Conservation (phyloP, 2,113 vertebrate species). For the Mandrillus leucophaeus region DNA sequence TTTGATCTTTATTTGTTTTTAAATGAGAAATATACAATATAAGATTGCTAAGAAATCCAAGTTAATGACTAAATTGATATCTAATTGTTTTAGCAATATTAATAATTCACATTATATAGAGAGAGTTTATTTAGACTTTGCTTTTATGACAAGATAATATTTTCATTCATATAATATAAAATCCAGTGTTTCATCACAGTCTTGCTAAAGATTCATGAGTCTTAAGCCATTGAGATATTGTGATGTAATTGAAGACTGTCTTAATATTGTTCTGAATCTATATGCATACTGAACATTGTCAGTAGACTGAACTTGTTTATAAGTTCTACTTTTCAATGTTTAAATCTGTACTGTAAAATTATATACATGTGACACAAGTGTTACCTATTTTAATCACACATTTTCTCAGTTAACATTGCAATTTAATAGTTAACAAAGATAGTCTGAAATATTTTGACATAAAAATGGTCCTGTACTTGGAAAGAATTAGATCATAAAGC, state of each 20-base stretch:
- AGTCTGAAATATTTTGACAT: neutral
- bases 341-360: neutral
- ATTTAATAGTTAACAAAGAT: neutral
- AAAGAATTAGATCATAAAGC: neutral
- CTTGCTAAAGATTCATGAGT: neutral
- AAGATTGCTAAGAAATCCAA: neutral
- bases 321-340: neutral
- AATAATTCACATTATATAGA: neutral
- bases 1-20: conserved; percentile 34
- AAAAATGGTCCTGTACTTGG: neutral
- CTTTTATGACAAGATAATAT: neutral
- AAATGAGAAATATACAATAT: neutral
- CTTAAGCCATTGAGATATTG: neutral
- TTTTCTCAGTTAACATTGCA: neutral
- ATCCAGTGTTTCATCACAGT: neutral
- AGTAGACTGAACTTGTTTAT: neutral
- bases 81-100: neutral
- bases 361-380: neutral
- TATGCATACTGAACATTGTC: neutral
- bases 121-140: neutral
- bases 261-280: neutral
- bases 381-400: neutral
- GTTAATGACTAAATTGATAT: neutral
- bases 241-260: neutral
- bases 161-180: neutral